These are phyloP conservation scores for Acronicta aceris DNA, from an alignment of 2,888 invertebrate species.

Conservation along the genomic window DNA sequence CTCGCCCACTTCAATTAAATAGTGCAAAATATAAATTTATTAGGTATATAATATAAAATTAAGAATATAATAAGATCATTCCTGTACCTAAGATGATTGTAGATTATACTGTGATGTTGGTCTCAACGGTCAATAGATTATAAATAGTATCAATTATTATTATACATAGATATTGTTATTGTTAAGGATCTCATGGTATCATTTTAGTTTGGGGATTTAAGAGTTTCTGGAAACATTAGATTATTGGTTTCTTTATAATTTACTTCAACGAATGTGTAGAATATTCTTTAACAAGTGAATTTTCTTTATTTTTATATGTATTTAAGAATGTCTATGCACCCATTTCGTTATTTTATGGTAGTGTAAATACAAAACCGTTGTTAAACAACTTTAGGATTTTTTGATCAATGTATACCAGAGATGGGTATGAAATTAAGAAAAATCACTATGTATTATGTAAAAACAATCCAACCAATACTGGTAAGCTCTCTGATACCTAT, in stretches of 20 bases:
- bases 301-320: constrained; percentile 51
- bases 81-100: constrained; percentile 88
- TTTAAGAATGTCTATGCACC: constrained; percentile 46
- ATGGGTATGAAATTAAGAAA: constrained; percentile 54
- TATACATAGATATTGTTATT: constrained; percentile 86
- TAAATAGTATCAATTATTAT: constrained; percentile 88
- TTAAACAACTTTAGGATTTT: constrained; percentile 70
- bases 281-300: constrained; percentile 50
- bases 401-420: constrained; percentile 58
- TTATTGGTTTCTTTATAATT: constrained; percentile 77
- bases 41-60: constrained; percentile 50
- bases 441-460: constrained; percentile 45
- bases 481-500: constrained; percentile 76
- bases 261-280: constrained; percentile 62
- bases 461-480: constrained; percentile 51
- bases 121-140: constrained; percentile 86
- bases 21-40: constrained; percentile 85
- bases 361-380: constrained; percentile 66
- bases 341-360: constrained; percentile 54
- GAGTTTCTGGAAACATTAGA: constrained; percentile 83
- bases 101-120: constrained; percentile 88
- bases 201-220: constrained; percentile 79
- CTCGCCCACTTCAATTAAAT: constrained; percentile 74
- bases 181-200: constrained; percentile 88
- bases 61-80: constrained; percentile 84